phyloP scores from a whole-genome alignment of 92 coral and sea anemone genomes.

The Epizoanthus fatuus region DNA sequence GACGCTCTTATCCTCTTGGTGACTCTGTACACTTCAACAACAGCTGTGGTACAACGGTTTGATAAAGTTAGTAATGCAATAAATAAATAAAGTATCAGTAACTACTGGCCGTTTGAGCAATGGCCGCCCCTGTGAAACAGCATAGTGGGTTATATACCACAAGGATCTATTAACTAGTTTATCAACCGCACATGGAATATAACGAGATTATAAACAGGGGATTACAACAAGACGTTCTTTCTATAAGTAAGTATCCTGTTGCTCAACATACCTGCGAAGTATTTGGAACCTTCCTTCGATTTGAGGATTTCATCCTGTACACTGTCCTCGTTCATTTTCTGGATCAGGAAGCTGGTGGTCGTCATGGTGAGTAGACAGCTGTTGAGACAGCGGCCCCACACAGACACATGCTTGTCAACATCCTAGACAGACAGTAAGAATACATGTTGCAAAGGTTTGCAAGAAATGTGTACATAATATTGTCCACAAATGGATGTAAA shows the following conservation, averaged over 20 bases:
- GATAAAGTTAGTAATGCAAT: too few species aligned
- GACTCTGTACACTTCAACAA: constrained; percentile 90
- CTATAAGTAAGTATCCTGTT: background rate
- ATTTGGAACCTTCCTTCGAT: constrained; percentile 90
- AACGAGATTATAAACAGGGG: background rate
- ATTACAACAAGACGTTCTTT: background rate
- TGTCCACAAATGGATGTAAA: too few species aligned
- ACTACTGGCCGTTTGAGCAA: too few species aligned
- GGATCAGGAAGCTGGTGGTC: constrained; percentile 84
- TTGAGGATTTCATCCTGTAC: constrained; percentile 84
- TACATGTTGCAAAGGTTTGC: background rate
- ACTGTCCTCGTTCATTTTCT: constrained; percentile 81
- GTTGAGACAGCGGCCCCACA: constrained; percentile 94
- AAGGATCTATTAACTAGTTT: too few species aligned
- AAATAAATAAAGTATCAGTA: too few species aligned
- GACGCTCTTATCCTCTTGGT: constrained; percentile 91
- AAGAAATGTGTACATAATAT: too few species aligned
- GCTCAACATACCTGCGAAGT: constrained; percentile 81
- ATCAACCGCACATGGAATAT: too few species aligned
- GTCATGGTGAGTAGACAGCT: constrained; percentile 90
- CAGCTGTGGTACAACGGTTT: constrained; percentile 61
- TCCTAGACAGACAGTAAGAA: constrained; percentile 52
- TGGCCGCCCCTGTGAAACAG: too few species aligned
- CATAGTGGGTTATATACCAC: too few species aligned
- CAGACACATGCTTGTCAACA: constrained; percentile 90